Percentiles rank a stretch among this genome's conserved stretches.
Conservation (phyloP, 2,888 invertebrate species). For the Azorinus chamasolen region DNA sequence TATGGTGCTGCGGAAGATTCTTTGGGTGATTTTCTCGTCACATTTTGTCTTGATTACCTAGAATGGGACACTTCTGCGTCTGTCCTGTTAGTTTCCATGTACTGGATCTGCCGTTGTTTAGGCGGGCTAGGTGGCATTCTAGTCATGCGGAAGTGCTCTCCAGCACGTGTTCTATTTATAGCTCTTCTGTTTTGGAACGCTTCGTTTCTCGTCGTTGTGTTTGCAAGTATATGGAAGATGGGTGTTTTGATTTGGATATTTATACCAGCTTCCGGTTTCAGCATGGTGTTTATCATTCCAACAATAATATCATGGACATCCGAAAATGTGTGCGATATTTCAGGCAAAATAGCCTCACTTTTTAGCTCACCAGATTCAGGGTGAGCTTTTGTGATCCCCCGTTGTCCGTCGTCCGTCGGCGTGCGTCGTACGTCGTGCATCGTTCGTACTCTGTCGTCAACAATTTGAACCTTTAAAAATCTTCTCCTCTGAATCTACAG, state of each 20-base stretch:
- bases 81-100: slow-evolving; percentile 19
- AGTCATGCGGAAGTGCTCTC: slow-evolving; percentile 4
- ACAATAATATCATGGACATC: slow-evolving; percentile 35
- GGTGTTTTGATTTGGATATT: slow-evolving; percentile 21
- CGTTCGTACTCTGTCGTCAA: too few species aligned
- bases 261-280: slow-evolving; percentile 23
- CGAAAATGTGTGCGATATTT: slow-evolving; percentile 28
- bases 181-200: slow-evolving; percentile 13
- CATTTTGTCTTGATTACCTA: slow-evolving; percentile 25
- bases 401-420: too few species aligned
- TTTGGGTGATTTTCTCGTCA: slow-evolving; percentile 24
- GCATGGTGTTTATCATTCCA: slow-evolving; percentile 35
- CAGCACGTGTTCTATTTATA: slow-evolving; percentile 3
- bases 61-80: slow-evolving; percentile 18
- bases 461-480: too few species aligned
- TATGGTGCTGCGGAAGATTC: slow-evolving; percentile 31
- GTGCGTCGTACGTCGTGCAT: too few species aligned
- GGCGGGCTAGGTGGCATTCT: slow-evolving; percentile 26
- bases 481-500: too few species aligned
- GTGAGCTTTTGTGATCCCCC: too few species aligned
- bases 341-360: slow-evolving; percentile 29
- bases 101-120: slow-evolving; percentile 31
- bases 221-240: background rate
- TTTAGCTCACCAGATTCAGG: too few species aligned
- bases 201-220: background rate